Conservation (phyloP, 2,888 invertebrate genomes). For the Flexamia atlantica region DNA sequence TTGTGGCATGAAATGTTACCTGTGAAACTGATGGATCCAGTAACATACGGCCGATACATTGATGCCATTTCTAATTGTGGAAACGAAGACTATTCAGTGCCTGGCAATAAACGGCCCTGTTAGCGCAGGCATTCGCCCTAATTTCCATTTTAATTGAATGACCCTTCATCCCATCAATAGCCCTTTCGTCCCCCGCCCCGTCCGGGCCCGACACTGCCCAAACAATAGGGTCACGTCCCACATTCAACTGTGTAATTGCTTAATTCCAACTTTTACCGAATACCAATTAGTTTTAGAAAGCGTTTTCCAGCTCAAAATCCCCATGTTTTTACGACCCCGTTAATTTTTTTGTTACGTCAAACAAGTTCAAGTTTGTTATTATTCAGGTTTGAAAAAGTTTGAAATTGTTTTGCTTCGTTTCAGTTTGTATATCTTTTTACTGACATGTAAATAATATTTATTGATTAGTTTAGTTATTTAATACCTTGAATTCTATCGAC, state of each 20-base stretch:
- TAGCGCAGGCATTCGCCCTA: constrained; percentile 42
- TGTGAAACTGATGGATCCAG: no score
- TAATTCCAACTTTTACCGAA: constrained; percentile 42
- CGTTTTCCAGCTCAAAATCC: background rate
- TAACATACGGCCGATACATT: background rate
- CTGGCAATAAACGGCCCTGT: constrained; percentile 29
- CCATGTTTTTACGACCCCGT: no score
- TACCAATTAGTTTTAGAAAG: constrained; percentile 26
- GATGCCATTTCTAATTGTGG: constrained; percentile 35
- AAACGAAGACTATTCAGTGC: constrained; percentile 16
- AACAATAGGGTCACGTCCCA: constrained; percentile 30
- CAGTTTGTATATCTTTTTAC: no score
- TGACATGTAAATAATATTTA: no score
- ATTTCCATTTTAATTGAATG: constrained; percentile 57
- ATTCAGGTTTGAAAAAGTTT: no score
- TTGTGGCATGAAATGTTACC: no score
- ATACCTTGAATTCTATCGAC: no score
- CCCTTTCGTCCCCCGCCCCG: background rate
- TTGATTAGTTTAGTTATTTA: no score
- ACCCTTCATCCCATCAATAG: constrained; percentile 56
- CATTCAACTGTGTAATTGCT: constrained; percentile 42
- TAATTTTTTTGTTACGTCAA: no score
- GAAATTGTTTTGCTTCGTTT: no score
- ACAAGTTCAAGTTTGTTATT: no score
- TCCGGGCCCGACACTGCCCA: constrained; percentile 12